Evolutionary conservation across 2,113 vertebrate species (phyloP), one percentile per base, ranked within the genome.

Genomic region (Nibea albiflora): DNA sequence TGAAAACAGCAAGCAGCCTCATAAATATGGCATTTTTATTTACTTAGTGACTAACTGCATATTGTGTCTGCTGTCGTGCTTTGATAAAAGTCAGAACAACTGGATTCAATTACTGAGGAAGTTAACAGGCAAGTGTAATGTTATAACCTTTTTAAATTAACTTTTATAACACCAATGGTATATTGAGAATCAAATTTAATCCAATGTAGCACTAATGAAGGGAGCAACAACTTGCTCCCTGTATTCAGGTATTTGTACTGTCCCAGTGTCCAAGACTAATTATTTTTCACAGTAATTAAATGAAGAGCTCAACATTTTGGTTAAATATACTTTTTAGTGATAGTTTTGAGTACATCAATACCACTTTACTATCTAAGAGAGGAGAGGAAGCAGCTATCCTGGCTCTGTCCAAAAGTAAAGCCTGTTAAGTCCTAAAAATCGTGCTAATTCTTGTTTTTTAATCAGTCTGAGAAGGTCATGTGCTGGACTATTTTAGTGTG

Each of bases 21-120:
- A 81, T 82, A 80, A 85, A 89, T 70, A 72, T 61, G 17, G 52
- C 31, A 58, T 82, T 76, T 76, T 74, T 81, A 78, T 58, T 78
- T 68, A 60, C 50, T 66, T 67, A 74, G 54, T 63, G 24, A 61
- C 49, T 52, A 8, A 57, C 31, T 56, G 0, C 26, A 11, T 69
- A 8, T 26, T 19, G 49, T 68, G 54, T 44, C 12, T 73, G n/a
- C n/a, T 39, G 17, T 57, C 76, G 44, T 22, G 44, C 8, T 39
- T 26, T 78, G n/a, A 78, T 66, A 65, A 39, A 12, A 60, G 16
- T 31, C 22, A 49, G 12, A 68, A 24, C 35, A 56, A 35, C 44
- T 26, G 28, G 20, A 73, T 70, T 64, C 4, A 35, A 31, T 70
- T 50, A 64, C 2, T 2, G 22, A 7, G 7, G 24, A 16, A 50